phyloP scores from a whole-genome alignment of 2,113 vertebrate genomes.

The Rhizomys pruinosus region DNA sequence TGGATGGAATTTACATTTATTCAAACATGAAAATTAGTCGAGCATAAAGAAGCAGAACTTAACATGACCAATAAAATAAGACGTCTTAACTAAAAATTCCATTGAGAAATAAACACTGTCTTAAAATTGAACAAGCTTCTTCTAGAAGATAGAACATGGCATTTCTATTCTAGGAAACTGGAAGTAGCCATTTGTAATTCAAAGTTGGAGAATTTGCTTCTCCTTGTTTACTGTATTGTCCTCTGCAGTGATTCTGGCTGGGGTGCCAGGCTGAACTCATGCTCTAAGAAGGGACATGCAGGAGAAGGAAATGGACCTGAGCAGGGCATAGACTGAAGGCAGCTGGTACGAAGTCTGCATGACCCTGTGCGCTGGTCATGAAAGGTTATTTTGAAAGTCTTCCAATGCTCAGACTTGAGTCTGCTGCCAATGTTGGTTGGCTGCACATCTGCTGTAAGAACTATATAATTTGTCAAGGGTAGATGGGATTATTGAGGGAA shows the following conservation, averaged over 20 bases:
- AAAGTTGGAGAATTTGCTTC: neutral
- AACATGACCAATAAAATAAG: neutral
- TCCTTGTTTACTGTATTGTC: neutral
- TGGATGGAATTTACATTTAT: conserved; percentile 46
- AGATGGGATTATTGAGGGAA: neutral
- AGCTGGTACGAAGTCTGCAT: neutral
- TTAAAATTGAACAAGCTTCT: neutral
- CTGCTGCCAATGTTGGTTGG: neutral
- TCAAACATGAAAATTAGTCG: conserved; percentile 60
- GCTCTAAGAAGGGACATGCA: neutral
- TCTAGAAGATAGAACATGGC: neutral
- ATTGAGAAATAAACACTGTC: neutral
- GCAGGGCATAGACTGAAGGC: neutral
- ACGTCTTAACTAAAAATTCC: neutral
- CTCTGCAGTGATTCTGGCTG: neutral
- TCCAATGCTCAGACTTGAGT: neutral
- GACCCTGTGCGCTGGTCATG: neutral
- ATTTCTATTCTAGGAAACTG: neutral
- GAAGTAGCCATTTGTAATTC: neutral
- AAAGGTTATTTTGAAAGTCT: neutral
- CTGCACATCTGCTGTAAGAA: neutral
- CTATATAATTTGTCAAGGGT: neutral
- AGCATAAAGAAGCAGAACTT: conserved; percentile 44
- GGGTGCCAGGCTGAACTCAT: neutral
- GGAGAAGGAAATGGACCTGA: neutral